phyloP scores from a whole-genome alignment of 2,797 vertebrate genomes.

The Sandelia bainsii region DNA sequence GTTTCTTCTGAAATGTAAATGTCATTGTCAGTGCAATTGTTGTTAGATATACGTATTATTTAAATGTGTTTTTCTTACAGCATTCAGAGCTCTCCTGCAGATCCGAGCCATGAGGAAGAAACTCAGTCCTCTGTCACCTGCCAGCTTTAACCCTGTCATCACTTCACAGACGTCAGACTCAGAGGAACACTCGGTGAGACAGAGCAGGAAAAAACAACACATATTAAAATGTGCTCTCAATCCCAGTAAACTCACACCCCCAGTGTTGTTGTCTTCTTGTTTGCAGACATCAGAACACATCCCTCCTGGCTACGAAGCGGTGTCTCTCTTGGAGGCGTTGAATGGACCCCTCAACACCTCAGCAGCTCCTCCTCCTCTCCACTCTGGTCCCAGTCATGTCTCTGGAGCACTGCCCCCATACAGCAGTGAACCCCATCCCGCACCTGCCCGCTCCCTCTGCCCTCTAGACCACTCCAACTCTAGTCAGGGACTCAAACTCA shows the following conservation, averaged over 20 bases:
- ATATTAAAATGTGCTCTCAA: neutral
- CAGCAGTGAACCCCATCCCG: conserved; percentile 87
- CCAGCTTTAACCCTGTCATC: conserved; percentile 94
- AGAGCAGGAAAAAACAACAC: neutral
- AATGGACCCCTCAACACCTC: conserved; percentile 93
- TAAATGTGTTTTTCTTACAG: conserved; percentile 64
- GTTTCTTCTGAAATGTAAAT: neutral
- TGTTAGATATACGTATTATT: neutral
- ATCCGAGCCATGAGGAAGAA: conserved; percentile 99
- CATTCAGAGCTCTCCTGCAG: conserved; percentile 97
- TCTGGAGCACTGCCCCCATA: conserved; percentile 88
- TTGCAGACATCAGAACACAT: conserved; percentile 94
- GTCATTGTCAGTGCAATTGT: neutral
- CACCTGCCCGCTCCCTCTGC: conserved; percentile 85
- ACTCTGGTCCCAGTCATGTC: conserved; percentile 85
- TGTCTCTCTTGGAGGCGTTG: conserved; percentile 96
- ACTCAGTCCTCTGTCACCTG: conserved; percentile 90
- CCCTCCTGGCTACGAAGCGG: conserved; percentile 94
- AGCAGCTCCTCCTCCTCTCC: conserved; percentile 85
- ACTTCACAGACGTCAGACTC: conserved; percentile 95
- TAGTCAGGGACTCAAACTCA: conserved; percentile 89
- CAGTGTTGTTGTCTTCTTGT: neutral
- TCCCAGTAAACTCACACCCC: neutral
- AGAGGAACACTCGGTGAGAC: conserved; percentile 93
- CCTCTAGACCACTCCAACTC: conserved; percentile 89